phyloP scores from a whole-genome alignment of 2,113 vertebrate genomes.

The Salvelinus fontinalis region DNA sequence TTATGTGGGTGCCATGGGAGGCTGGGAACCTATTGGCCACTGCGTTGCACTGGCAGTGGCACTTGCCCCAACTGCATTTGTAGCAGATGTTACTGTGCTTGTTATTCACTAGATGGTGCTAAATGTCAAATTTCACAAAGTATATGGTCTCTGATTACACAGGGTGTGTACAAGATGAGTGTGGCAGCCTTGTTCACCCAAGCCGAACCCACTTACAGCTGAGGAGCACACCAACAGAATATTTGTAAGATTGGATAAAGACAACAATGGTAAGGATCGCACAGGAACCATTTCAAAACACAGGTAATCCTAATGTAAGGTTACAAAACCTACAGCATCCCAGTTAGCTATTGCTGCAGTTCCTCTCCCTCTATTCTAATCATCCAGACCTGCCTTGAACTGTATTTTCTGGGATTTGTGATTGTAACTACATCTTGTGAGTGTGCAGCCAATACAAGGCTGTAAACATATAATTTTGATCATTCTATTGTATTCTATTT shows the following conservation, averaged over 20 bases:
- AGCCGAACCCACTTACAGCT: conserved; percentile 62
- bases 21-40: no score
- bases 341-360: background rate
- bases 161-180: conserved; percentile 75
- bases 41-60: no score
- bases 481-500: background rate
- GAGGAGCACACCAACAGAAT: conserved; percentile 76
- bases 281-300: no score
- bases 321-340: background rate
- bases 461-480: background rate
- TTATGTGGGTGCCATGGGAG: no score
- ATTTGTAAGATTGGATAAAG: conserved; percentile 74
- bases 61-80: background rate
- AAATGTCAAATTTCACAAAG: background rate
- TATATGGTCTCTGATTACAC: conserved; percentile 9
- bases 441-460: background rate
- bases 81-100: background rate
- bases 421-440: background rate
- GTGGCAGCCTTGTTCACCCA: conserved; percentile 61
- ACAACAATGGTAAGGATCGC: conserved; percentile 67
- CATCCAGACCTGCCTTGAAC: no score
- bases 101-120: conserved; percentile 16
- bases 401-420: no score
- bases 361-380: no score
- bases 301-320: no score